phyloP scores from a whole-genome alignment of 2,797 vertebrate genomes.

The Momotus momota region DNA sequence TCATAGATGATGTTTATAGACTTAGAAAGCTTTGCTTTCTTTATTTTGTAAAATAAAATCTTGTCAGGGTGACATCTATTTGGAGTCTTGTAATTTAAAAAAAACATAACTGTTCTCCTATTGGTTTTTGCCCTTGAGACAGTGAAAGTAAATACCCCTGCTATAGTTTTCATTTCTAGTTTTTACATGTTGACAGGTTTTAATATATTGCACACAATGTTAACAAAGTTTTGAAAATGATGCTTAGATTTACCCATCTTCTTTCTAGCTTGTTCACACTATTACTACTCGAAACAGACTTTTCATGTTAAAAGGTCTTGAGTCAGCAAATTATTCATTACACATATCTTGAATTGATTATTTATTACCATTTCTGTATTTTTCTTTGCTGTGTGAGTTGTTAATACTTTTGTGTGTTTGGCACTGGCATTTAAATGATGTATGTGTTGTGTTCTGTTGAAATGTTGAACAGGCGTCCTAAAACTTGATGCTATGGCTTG shows the following conservation, averaged over 20 bases:
- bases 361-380: not conserved
- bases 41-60: not conserved
- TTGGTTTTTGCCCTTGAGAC: not conserved
- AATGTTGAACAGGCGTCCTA: not conserved
- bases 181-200: not conserved
- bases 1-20: not conserved
- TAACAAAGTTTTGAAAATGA: not conserved
- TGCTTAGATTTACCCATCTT: not conserved
- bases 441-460: not conserved
- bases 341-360: not conserved
- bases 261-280: not conserved
- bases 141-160: not conserved
- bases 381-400: not conserved
- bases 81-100: not conserved
- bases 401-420: not conserved
- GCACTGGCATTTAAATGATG: not conserved
- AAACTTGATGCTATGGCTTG: not conserved
- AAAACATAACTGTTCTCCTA: not conserved
- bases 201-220: not conserved
- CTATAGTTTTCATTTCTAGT: not conserved
- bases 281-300: not conserved
- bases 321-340: not conserved
- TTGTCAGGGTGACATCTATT: not conserved
- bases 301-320: not conserved
- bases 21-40: not conserved